phyloP scores from a whole-genome alignment of 2,797 vertebrate species.

The Cryptoprocta ferox region DNA sequence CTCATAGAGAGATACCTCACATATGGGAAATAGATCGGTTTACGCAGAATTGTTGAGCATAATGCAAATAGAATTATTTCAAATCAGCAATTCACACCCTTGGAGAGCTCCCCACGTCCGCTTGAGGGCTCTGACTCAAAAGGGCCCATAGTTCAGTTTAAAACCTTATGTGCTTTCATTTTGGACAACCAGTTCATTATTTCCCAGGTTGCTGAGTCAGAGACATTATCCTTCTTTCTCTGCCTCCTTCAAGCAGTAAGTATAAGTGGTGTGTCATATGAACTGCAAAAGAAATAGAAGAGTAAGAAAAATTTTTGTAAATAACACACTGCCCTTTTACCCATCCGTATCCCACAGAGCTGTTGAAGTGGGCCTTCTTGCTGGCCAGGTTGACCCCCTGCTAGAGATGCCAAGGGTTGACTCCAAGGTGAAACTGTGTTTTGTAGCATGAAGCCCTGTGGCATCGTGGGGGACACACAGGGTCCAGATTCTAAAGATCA shows the following conservation, averaged over 20 bases:
- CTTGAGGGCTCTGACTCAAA: background rate
- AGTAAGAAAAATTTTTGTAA: background rate
- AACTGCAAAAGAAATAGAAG: background rate
- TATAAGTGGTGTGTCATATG: background rate
- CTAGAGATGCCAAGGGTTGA: background rate
- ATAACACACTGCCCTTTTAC: background rate
- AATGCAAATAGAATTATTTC: slow-evolving; percentile 22
- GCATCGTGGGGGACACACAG: fast-evolving
- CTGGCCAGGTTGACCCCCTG: background rate
- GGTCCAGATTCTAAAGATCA: background rate
- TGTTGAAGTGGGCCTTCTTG: fast-evolving
- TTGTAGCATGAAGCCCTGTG: background rate
- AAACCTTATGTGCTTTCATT: slow-evolving; percentile 62
- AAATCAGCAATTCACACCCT: background rate
- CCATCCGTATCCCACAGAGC: fast-evolving
- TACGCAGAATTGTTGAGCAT: slow-evolving; percentile 54
- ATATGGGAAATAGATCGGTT: slow-evolving; percentile 60
- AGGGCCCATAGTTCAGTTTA: slow-evolving; percentile 36
- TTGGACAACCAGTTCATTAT: slow-evolving; percentile 16
- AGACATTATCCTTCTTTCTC: slow-evolving; percentile 4
- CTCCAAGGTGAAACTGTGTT: fast-evolving
- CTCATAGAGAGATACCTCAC: slow-evolving; percentile 65
- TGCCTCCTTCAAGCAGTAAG: background rate
- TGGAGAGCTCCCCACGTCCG: background rate
- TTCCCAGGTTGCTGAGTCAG: background rate